A percentile compares a stretch with the other conserved stretches of the same genome.
These are phyloP conservation scores for Euclidia mi DNA, from an alignment of 2,888 invertebrate genomes.

Conservation along the genomic window DNA sequence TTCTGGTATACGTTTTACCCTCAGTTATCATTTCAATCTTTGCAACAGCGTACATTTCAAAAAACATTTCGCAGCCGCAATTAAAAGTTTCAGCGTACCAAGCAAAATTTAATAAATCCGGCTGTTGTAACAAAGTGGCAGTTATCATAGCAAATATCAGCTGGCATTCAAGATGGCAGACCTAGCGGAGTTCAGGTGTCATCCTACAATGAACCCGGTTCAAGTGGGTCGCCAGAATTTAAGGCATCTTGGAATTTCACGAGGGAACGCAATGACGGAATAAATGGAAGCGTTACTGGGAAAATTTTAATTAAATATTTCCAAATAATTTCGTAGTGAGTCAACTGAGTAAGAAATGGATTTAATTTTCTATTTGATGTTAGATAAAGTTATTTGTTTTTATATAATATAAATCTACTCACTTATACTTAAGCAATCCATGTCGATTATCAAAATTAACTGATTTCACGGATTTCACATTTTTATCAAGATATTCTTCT, in stretches of 20 bases:
- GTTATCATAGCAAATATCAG: slow-evolving; percentile 36
- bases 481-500: too few relatives aligned
- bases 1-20: too few relatives aligned
- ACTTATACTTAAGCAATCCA: too few relatives aligned
- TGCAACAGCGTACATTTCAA: background rate
- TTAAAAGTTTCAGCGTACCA: slow-evolving; percentile 33
- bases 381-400: too few relatives aligned
- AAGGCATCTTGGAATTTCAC: slow-evolving; percentile 61
- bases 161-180: slow-evolving; percentile 36
- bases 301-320: slow-evolving; percentile 41
- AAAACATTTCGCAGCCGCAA: slow-evolving; percentile 18
- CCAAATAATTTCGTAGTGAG: slow-evolving; percentile 8
- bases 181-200: slow-evolving; percentile 58
- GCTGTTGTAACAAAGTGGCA: slow-evolving; percentile 18
- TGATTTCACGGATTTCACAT: too few relatives aligned
- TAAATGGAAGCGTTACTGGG: slow-evolving; percentile 31
- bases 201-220: slow-evolving; percentile 57
- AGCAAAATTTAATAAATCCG: slow-evolving; percentile 45
- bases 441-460: too few relatives aligned
- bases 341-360: background rate
- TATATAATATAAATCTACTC: too few relatives aligned
- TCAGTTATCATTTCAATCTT: too few relatives aligned
- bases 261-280: slow-evolving; percentile 26
- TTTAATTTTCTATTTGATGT: background rate
- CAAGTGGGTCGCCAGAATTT: slow-evolving; percentile 60